Conservation (phyloP, 2,797 vertebrate genomes). For the Sebastes nivosus region DNA sequence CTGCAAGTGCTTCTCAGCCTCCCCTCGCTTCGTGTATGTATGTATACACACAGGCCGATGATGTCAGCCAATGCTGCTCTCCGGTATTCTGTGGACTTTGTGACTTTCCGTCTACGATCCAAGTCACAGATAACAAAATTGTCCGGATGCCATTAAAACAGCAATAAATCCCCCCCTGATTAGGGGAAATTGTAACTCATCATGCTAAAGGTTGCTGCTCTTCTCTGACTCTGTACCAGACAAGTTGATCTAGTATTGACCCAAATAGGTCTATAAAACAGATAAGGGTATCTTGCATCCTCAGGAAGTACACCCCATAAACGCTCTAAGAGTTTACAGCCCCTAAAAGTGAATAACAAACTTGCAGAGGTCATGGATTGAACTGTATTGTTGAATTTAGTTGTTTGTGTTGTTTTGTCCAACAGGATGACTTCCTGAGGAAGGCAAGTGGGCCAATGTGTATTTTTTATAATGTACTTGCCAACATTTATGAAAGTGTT, state of each 20-base stretch:
- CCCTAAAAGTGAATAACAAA: slow-evolving; percentile 30
- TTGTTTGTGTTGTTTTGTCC: not conserved
- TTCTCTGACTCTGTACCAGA: slow-evolving; percentile 41
- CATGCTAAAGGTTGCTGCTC: slow-evolving; percentile 63
- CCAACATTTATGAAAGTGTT: not conserved
- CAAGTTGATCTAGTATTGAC: slow-evolving; percentile 58
- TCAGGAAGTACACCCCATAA: slow-evolving; percentile 63
- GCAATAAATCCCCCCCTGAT: slow-evolving; percentile 45
- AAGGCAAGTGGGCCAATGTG: not conserved
- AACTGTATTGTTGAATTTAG: not conserved
- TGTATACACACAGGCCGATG: not conserved
- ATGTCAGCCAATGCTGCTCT: slow-evolving; percentile 15
- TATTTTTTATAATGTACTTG: not conserved
- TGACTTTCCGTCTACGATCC: slow-evolving; percentile 33
- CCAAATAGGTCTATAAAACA: slow-evolving; percentile 62
- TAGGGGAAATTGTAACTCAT: slow-evolving; percentile 31
- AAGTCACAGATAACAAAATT: slow-evolving; percentile 44
- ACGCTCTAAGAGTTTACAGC: slow-evolving; percentile 44
- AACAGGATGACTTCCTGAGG: not conserved
- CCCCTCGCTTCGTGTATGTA: not conserved
- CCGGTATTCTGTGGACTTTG: slow-evolving; percentile 61
- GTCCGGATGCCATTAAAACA: slow-evolving; percentile 49
- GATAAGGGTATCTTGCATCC: slow-evolving; percentile 67
- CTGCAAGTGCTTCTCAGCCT: not conserved
- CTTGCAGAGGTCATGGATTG: slow-evolving; percentile 21